Evolutionary conservation across 2,797 vertebrate species (phyloP), one percentile per base, ranked within the genome.

Genomic region (Danio tinwini): DNA sequence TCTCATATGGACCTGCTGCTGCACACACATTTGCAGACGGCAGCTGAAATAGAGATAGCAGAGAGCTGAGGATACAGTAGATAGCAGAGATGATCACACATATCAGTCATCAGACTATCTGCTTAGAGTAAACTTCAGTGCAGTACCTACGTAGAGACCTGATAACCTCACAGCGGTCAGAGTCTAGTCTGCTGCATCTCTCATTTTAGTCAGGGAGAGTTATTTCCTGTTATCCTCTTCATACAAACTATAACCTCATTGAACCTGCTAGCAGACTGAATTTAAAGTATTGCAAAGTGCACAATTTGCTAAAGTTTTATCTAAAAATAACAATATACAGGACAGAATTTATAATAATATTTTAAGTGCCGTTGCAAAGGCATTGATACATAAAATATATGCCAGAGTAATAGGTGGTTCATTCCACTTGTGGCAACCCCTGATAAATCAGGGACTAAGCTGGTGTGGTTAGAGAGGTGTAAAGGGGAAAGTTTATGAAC

Each of bases 141-240:
- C 70, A 45, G 13, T 8, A 73, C 40, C 19, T 17, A 14, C 52
- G 39, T 17, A 44, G 17, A 14, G 52, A 49, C 40, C 7, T 65
- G 62, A 76, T 76, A 65, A 59, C 59, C 17, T 47, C 47, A 11
- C 29, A 29, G 68, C 3, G 74, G 19, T 62, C n/a, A 73, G 76
- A 62, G 68, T 63, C 59, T 47, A 45, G 39, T 29, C 50, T 12
- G 68, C 6, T 0, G 8, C 6, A 0, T 53, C 68, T 53, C 16
- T 29, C 49, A n/a, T 9, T 71, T 4, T 40, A n/a, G n/a, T 11
- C 39, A 52, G 10, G n/a, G 45, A 13, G 39, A n/a, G 7, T 17
- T 70, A 21, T 72, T 53, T 68, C 44, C 45, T 70, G 14, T 17
- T 17, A 14, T n/a, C 11, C 14, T 42, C 39, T 39, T 71, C 16